Evolutionary conservation across 2,113 vertebrate species (phyloP), one percentile per base, ranked within the genome.

Genomic region (Notothenia rossii): DNA sequence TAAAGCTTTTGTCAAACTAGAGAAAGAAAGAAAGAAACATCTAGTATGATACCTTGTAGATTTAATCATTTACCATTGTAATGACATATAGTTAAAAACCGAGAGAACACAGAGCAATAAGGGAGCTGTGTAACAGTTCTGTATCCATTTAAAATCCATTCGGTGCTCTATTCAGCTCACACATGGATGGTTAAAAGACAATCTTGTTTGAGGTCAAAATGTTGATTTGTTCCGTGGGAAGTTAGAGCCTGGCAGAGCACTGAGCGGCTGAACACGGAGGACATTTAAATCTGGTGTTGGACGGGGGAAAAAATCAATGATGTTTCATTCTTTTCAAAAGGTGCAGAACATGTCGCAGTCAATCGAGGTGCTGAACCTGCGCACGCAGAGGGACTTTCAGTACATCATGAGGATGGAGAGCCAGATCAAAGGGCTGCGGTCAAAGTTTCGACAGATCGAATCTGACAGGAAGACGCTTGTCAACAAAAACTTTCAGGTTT

Each of bases 331-430:
- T 89, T 82, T 88, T 86, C 75, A 71, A 93, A 94, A 99, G 98
- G 98, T 99, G 85, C 98, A 99, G 94, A 99, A 99, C 88, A 99
- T 99, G 98, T 99, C 98, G 29, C 98, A 99, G n/a, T 99, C 98
- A 77, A 99, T 99, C 84, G 97, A 99, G 94, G 98, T 99, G 81
- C 93, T 99, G 93, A 99, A 99, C 86, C 94, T 99, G 75, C 96
- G 98, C 77, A 99, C 98, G 25, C 98, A 99, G 94, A 96, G 98
- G 89, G 98, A 99, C 94, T 99, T 99, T 91, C 98, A 99, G 92
- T 99, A 99, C 15, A 98, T 99, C 91, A 96, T 99, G 94, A 99
- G 98, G 92, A 99, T 98, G 98, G 98, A 99, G 93, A 98, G 95
- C 10, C 98, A 99, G 90, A 98, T 99, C 96, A 99, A 99, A 93